These are phyloP conservation scores for Drosophila teissieri DNA, from an alignment of 1,140 invertebrate genomes.

Conservation along the genomic window DNA sequence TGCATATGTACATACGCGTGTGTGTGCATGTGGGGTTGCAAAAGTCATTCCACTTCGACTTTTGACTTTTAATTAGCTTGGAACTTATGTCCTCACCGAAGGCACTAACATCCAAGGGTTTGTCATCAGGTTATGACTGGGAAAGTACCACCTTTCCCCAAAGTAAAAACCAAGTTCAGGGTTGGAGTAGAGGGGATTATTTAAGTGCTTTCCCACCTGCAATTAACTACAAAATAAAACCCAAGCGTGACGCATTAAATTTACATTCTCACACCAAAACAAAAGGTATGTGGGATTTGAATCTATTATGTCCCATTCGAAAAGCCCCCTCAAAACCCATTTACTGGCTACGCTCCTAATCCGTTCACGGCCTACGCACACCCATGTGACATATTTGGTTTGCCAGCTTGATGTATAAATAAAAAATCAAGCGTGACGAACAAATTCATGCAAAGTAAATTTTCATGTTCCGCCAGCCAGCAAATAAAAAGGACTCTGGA, in stretches of 20 bases:
- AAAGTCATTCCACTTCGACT: constrained; percentile 27
- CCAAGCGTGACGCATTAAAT: constrained; percentile 10
- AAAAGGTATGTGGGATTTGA: constrained; percentile 22
- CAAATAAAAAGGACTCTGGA: constrained; percentile 42
- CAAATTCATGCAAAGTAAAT: constrained; percentile 77
- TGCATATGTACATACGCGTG: constrained; percentile 11
- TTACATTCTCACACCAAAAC: constrained; percentile 1
- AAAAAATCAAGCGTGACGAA: constrained; percentile 75
- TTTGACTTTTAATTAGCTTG: constrained; percentile 50
- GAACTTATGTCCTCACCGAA: constrained; percentile 1
- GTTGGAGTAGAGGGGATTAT: constrained; percentile 21
- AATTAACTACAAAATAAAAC: constrained; percentile 43
- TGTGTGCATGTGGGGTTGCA: not conserved
- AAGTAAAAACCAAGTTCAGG: not conserved
- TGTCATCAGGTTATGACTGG: constrained; percentile 5
- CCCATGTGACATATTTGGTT: constrained; percentile 75
- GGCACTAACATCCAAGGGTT: not conserved
- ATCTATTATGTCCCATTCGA: constrained; percentile 24
- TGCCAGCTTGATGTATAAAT: constrained; percentile 73
- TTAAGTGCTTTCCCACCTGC: not conserved
- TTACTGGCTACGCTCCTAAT: constrained; percentile 49
- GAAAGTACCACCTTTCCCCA: constrained; percentile 12
- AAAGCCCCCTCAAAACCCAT: constrained; percentile 25
- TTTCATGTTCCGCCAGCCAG: constrained; percentile 67
- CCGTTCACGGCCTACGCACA: constrained; percentile 62